Percentiles rank a stretch among this genome's conserved stretches.
Evolutionary conservation across 1,140 invertebrate genomes (phyloP).

Genomic region (Brachionus rubens): DNA sequence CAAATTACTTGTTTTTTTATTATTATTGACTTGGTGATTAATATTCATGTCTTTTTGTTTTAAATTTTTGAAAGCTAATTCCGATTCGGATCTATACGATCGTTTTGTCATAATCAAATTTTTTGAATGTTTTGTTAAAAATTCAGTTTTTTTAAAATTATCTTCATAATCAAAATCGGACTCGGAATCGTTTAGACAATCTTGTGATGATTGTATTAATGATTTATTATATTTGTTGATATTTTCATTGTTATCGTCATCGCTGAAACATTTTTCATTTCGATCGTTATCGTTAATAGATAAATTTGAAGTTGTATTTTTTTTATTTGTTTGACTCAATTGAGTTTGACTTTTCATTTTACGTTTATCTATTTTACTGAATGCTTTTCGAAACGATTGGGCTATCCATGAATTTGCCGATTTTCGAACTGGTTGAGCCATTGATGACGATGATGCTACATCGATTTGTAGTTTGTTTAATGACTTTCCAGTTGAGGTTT

Average conservation of each 20-base stretch:
- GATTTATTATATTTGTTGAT: neutral
- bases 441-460: neutral
- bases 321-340: conserved; percentile 11
- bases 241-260: conserved; percentile 11
- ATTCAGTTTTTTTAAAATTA: conserved; percentile 25
- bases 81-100: conserved; percentile 41
- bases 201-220: neutral
- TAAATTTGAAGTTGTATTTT: conserved; percentile 17
- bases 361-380: conserved; percentile 16
- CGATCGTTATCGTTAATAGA: conserved; percentile 13
- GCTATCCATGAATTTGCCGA: conserved; percentile 32
- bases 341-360: conserved; percentile 32
- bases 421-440: conserved; percentile 16
- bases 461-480: neutral
- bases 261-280: neutral
- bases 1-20: conserved; percentile 20
- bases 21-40: neutral
- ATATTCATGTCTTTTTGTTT: conserved; percentile 32
- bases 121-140: conserved; percentile 35
- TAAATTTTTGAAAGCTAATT: conserved; percentile 40
- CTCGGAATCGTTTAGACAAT: conserved; percentile 10
- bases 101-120: conserved; percentile 41
- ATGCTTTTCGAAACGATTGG: conserved; percentile 35
- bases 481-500: conserved; percentile 1
- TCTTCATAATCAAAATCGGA: conserved; percentile 33